phyloP scores from a whole-genome alignment of 2,797 vertebrate genomes.

The Falco columbarius region DNA sequence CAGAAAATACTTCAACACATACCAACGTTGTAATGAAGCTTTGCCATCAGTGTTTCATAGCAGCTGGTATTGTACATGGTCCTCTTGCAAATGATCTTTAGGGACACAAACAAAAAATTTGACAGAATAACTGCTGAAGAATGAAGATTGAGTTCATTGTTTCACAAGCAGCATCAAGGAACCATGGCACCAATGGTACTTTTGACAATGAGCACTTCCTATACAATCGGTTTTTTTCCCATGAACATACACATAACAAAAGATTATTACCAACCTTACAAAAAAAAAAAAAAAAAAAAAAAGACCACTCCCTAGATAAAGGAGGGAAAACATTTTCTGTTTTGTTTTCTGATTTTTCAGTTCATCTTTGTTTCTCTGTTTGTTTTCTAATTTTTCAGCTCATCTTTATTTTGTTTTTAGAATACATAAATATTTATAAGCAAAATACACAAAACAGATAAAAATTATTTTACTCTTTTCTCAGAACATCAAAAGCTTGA shows the following conservation, averaged over 20 bases:
- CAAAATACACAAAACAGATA: not conserved
- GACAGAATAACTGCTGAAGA: not conserved
- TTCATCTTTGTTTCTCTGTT: not conserved
- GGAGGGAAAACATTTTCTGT: not conserved
- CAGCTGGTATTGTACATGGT: not conserved
- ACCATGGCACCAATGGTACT: not conserved
- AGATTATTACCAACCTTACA: not conserved
- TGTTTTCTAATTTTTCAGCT: too few relatives aligned
- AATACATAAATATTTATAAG: not conserved
- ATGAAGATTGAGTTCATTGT: not conserved
- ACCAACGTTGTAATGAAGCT: not conserved
- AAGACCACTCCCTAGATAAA: not conserved
- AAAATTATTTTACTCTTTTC: not conserved
- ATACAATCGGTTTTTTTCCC: not conserved
- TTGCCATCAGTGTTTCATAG: not conserved
- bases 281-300: not conserved
- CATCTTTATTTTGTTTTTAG: too few relatives aligned
- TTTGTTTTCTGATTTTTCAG: not conserved
- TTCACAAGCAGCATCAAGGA: not conserved
- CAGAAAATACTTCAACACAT: not conserved
- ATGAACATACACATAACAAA: not conserved
- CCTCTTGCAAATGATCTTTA: not conserved
- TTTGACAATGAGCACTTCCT: not conserved
- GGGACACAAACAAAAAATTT: not conserved
- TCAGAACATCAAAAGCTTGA: not conserved